phyloP scores from a whole-genome alignment of 2,888 invertebrate species.

The Atrina japonica region DNA sequence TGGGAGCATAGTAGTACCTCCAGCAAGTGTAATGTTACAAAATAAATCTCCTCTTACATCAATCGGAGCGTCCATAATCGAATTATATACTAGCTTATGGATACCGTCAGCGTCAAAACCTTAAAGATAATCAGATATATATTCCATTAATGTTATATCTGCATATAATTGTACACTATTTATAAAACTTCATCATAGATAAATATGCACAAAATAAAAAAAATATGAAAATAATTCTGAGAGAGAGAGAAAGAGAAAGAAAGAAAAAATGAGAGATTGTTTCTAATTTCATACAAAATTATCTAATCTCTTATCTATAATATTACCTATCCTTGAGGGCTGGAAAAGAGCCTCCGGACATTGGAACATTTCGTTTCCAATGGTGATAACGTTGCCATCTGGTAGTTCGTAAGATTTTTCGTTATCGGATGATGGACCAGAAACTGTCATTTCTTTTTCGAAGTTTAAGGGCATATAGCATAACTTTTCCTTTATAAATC shows the following conservation, averaged over 20 bases:
- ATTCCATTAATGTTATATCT: no score
- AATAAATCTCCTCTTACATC: slow-evolving; percentile 74
- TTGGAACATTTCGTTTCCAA: slow-evolving; percentile 11
- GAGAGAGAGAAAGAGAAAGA: no score
- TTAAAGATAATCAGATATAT: no score
- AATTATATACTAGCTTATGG: slow-evolving; percentile 71
- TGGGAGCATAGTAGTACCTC: slow-evolving; percentile 97
- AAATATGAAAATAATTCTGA: no score
- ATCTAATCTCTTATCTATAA: no score
- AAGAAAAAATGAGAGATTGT: no score
- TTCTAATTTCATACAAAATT: no score
- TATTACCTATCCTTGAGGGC: no score
- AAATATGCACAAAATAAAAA: no score
- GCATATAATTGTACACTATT: no score
- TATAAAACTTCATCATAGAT: no score
- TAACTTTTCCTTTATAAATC: slow-evolving; percentile 42
- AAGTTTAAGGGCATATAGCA: slow-evolving; percentile 74
- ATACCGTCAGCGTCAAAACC: slow-evolving; percentile 49
- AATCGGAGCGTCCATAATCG: slow-evolving; percentile 72
- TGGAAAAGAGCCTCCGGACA: slow-evolving; percentile 23
- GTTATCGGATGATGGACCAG: slow-evolving; percentile 57
- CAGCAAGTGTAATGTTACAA: slow-evolving; percentile 86
- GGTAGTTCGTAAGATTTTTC: slow-evolving; percentile 70
- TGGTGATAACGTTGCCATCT: slow-evolving; percentile 20
- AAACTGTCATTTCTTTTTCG: slow-evolving; percentile 72